phyloP scores from a whole-genome alignment of 1,140 invertebrate genomes.

The Listronotus oregonensis region DNA sequence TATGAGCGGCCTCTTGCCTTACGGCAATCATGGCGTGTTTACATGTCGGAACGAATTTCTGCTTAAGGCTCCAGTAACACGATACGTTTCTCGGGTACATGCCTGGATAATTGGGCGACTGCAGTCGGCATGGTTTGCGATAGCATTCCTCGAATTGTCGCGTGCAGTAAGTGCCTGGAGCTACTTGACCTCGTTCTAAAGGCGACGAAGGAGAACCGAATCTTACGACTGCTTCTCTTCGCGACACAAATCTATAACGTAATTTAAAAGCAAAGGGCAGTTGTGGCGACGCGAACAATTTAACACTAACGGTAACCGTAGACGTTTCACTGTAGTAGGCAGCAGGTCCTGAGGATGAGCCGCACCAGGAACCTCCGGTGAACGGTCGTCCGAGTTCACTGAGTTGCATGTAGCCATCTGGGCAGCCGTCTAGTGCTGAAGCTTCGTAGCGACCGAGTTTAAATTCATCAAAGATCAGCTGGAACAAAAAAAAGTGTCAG shows the following conservation, averaged over 20 bases:
- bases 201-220: conserved; percentile 74
- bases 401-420: conserved; percentile 83
- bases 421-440: conserved; percentile 70
- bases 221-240: conserved; percentile 74
- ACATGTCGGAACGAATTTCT: conserved; percentile 82
- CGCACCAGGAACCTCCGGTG: conserved; percentile 84
- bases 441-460: conserved; percentile 76
- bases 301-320: conserved; percentile 78
- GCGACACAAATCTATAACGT: conserved; percentile 77
- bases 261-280: conserved; percentile 75
- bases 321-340: conserved; percentile 86
- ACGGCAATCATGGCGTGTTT: conserved; percentile 89
- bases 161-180: conserved; percentile 86
- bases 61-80: conserved; percentile 78
- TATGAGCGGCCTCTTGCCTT: conserved; percentile 71
- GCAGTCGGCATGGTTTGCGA: conserved; percentile 77
- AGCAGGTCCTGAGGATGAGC: conserved; percentile 71
- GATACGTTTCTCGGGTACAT: conserved; percentile 88
- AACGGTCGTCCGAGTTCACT: conserved; percentile 80
- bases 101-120: conserved; percentile 88
- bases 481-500: conserved; percentile 49
- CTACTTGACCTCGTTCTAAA: conserved; percentile 76
- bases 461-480: conserved; percentile 83
- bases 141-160: conserved; percentile 87
- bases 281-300: conserved; percentile 67